Percentiles rank a stretch among this genome's conserved stretches.
Evolutionary conservation across 2,888 invertebrate species (phyloP).

Genomic region (Eretmocerus hayati): DNA sequence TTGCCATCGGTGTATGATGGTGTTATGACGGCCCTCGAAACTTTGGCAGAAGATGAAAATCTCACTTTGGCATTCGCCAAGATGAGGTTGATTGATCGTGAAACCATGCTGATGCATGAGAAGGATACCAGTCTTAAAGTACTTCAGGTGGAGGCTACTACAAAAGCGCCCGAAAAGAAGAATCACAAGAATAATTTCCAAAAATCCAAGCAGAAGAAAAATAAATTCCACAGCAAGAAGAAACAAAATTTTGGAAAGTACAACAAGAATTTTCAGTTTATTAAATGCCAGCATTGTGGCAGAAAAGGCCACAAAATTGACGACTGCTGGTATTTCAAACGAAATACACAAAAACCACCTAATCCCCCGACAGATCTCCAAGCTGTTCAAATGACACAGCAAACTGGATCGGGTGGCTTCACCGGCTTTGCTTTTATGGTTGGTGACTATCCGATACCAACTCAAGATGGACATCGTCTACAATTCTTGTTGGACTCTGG

Average conservation of each 20-base stretch:
- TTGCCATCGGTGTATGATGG: constrained; percentile 37
- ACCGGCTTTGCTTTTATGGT: not conserved
- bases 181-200: too few relatives aligned
- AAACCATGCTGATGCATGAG: constrained; percentile 22
- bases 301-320: not conserved
- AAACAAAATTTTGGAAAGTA: not conserved
- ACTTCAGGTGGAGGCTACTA: constrained; percentile 19
- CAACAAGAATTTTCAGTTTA: not conserved
- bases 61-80: constrained; percentile 38
- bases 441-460: not conserved
- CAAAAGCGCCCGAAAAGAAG: not conserved
- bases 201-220: too few relatives aligned
- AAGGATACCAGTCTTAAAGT: constrained; percentile 31
- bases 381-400: not conserved
- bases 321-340: not conserved
- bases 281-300: not conserved
- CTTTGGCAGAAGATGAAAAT: constrained; percentile 32
- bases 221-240: too few relatives aligned
- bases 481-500: constrained; percentile 4
- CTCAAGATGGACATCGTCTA: not conserved
- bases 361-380: not conserved
- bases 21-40: constrained; percentile 40
- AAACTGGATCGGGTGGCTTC: not conserved
- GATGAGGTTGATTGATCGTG: constrained; percentile 26
- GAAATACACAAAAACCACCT: not conserved